Base-by-base conservation (phyloP, 1,140 invertebrate genomes). In the Hycleus phaleratus region DNA sequence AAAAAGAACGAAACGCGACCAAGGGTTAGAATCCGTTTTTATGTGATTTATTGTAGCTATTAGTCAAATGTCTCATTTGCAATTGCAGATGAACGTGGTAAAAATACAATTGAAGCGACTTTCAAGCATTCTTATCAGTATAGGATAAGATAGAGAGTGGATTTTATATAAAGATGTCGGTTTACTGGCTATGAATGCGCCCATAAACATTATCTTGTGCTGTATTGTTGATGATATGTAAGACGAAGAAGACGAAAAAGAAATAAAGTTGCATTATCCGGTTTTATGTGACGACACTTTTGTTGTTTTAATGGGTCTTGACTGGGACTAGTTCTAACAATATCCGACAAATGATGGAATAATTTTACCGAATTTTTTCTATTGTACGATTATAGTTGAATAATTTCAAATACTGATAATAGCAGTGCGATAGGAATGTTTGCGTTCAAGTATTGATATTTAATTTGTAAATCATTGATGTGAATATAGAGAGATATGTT, bases 31-130 rank as follows among this genome's bases (percentile, higher is more conserved):
- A 62, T 64, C 60, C 11, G 3, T 42, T 59, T 64, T 64, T 62
- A 54, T 66, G 62, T 64, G 65, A 66, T 66, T 66, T 66, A 66
- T 66, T 49, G 47, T 42, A 24, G 55, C 58, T 59, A 64, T 66
- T 62, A 61, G 39, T 66, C 62, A 66, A 51, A 55, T 62, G 62
- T 62, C 62, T 66, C 65, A 61, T 66, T 66, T 64, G 64, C 60
- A 66, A 66, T 47, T 64, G 62, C 56, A 56, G 60, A 63, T 50
- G 61, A 58, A 56, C 58, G 58, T 54, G 49, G 48, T 40, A 54
- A 52, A 54, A 59, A 59, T 59, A 59, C 57, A 59, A 59, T 59
- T 54, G 57, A 52, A 59, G 50, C 10, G 40, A 42, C 39, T 49
- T 58, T 52, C 49, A 26, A 46, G 49, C 44, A 46, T 49, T 59